Base-by-base conservation (phyloP, 2,113 vertebrate species). In the Ciconia boyciana region DNA sequence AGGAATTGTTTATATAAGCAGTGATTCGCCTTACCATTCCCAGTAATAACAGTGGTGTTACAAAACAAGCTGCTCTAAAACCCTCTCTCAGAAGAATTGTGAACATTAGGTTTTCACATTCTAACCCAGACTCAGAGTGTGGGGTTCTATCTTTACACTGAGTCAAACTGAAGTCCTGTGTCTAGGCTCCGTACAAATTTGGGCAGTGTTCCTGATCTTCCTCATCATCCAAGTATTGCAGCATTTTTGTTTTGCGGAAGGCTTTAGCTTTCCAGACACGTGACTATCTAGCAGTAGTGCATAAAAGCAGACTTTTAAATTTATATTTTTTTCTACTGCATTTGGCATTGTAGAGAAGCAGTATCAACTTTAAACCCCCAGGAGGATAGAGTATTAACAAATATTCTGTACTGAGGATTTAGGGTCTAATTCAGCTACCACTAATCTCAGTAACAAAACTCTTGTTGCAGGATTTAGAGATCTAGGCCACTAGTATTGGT, bases 1-100 rank as follows among this genome's bases (percentile, higher is more conserved):
- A 93, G 83, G 88, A 89, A 70, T 93, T 83, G 86, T 92, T 96
- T 96, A 68, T 92, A 25, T 95, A 93, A 94, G 60, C 90, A 57
- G 48, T 94, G 92, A 93, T 90, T 92, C 93, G 87, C 80, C 52
- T 90, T 81, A 36, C 55, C 9, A 5, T 86, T 90, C n/a, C 39
- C 79, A 71, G 36, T 79, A 75, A 65, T 60, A 76, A 68, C 57
- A 71, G 81, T 41, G 84, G 12, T 75, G 65, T 75, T 57, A 87
- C 57, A 69, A 90, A 85, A 32, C 81, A 49, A 60, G 78, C 87
- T 93, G 70, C 82, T 94, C 82, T 85, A 71, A 96, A 94, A 9
- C 48, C 26, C 7, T 60, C 4, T 39, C 46, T 91, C 78, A 57
- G 61, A 84, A 89, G 60, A 89, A 71, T 0, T 68, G 69, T 39